A percentile compares a stretch with the other conserved stretches of the same genome.
phyloP scores from a whole-genome alignment of 2,797 vertebrate species.

The Smutsia gigantea region DNA sequence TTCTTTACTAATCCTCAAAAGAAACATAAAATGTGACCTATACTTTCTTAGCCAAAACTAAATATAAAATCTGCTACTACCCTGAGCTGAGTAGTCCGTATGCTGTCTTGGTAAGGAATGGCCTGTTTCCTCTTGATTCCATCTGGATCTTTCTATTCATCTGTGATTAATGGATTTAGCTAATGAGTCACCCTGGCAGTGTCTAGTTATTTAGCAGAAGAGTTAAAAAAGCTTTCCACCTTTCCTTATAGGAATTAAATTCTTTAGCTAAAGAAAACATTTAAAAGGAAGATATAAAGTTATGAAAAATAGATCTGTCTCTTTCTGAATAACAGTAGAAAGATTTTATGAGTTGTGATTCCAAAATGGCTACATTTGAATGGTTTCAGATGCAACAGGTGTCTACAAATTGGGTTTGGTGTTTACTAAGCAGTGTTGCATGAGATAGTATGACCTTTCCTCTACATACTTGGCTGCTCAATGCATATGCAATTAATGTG shows the following conservation, averaged over 20 bases:
- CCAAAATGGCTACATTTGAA: neutral
- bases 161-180: slow-evolving; percentile 67
- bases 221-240: neutral
- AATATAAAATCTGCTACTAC: slow-evolving; percentile 30
- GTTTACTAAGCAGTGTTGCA: neutral
- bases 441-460: neutral
- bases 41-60: slow-evolving; percentile 29
- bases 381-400: neutral
- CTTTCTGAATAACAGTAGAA: neutral
- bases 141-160: slow-evolving; percentile 48
- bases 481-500: neutral
- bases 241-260: slow-evolving; percentile 19
- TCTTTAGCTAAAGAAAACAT: slow-evolving; percentile 13
- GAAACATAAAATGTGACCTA: slow-evolving; percentile 32
- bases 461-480: neutral
- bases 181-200: slow-evolving; percentile 65
- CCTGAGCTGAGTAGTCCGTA: neutral
- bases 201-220: slow-evolving; percentile 52
- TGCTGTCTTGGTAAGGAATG: slow-evolving; percentile 20
- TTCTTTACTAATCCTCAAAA: slow-evolving; percentile 27
- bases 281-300: slow-evolving; percentile 14
- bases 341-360: neutral
- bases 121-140: slow-evolving; percentile 20
- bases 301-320: neutral
- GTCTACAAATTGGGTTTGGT: neutral